phyloP scores from a whole-genome alignment of 2,888 invertebrate genomes.

The Timema podura region DNA sequence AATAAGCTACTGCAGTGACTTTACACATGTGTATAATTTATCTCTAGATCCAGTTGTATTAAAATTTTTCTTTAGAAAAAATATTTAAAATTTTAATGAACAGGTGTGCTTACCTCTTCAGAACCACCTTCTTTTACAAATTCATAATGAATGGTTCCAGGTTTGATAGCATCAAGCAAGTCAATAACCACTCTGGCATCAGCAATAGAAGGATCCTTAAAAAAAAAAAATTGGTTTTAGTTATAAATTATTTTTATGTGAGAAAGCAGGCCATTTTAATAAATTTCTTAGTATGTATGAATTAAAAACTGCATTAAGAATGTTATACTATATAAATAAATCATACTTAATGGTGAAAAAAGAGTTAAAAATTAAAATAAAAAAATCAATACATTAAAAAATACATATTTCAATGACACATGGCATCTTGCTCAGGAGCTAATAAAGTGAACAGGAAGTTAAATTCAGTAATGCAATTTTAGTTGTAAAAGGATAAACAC shows the following conservation, averaged over 20 bases:
- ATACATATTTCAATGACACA: not conserved
- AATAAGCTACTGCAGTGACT: no score
- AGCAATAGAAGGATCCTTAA: conserved; percentile 81
- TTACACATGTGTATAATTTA: no score
- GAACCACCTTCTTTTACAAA: conserved; percentile 74
- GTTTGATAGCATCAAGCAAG: conserved; percentile 94
- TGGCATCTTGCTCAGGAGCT: not conserved
- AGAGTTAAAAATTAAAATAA: not conserved
- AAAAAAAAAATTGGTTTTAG: conserved; percentile 34
- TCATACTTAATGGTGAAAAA: not conserved
- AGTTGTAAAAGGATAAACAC: no score
- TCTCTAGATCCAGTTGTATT: not conserved
- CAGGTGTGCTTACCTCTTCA: conserved; percentile 63
- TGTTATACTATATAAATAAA: not conserved
- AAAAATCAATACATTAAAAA: not conserved
- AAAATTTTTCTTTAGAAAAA: conserved; percentile 15
- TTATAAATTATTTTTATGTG: not conserved
- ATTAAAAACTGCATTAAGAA: not conserved
- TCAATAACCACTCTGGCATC: conserved; percentile 92
- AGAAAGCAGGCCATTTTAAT: no score
- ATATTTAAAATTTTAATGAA: not conserved
- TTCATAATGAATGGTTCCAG: conserved; percentile 92
- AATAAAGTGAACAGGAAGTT: no score
- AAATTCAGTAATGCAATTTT: no score
- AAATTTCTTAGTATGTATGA: not conserved